phyloP scores from a whole-genome alignment of 1,140 invertebrate genomes.

The Papilio machaon region DNA sequence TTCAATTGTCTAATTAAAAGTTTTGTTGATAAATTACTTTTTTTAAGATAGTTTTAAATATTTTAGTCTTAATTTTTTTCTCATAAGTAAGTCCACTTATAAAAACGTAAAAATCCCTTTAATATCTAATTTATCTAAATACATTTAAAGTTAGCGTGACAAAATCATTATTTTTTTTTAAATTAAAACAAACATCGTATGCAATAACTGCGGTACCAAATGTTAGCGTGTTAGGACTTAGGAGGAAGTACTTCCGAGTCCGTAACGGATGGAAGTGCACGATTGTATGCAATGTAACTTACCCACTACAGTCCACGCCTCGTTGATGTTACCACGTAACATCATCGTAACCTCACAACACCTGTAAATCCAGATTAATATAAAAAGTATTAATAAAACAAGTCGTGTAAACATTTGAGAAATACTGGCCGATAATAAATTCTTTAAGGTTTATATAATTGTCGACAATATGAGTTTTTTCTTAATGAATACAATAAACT shows the following conservation, averaged over 20 bases:
- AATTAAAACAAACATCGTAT: background rate
- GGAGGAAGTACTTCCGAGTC: constrained; percentile 69
- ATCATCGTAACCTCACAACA: constrained; percentile 46
- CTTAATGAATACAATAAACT: background rate
- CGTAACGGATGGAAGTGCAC: constrained; percentile 47
- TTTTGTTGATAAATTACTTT: too few relatives aligned
- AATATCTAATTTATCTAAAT: background rate
- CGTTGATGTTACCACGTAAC: constrained; percentile 60
- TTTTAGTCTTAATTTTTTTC: too few relatives aligned
- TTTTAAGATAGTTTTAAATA: too few relatives aligned
- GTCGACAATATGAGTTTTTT: background rate
- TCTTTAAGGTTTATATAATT: background rate
- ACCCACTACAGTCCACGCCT: constrained; percentile 50
- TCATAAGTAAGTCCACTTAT: too few relatives aligned
- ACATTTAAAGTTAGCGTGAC: background rate
- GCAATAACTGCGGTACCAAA: background rate
- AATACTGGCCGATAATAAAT: background rate
- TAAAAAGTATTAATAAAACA: background rate
- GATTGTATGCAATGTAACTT: constrained; percentile 56
- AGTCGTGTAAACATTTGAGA: background rate
- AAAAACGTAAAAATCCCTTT: too few relatives aligned
- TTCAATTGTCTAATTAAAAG: too few relatives aligned
- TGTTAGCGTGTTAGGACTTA: constrained; percentile 39
- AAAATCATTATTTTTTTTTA: background rate
- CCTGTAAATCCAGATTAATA: constrained; percentile 25